Evolutionary conservation across 1,140 invertebrate species (phyloP), one percentile per base, ranked within the genome.

Genomic region (Pygmarrhopalites habei): DNA sequence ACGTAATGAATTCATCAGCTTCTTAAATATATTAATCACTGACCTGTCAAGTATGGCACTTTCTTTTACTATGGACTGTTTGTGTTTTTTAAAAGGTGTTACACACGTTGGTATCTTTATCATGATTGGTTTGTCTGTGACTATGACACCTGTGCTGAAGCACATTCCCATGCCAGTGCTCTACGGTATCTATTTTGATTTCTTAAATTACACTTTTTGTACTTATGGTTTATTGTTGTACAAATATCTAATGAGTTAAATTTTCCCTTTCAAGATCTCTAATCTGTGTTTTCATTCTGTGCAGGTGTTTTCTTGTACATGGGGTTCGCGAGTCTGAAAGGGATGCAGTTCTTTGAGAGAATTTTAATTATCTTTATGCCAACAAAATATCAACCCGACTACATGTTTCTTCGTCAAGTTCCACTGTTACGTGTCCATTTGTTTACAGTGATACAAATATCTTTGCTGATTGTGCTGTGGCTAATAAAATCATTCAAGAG

Each of bases 261-360:
- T n/a, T n/a, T n/a, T n/a, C n/a, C n/a, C n/a, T n/a, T n/a, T n/a
- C n/a, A n/a, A n/a, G n/a, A n/a, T n/a, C n/a, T n/a, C n/a, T n/a
- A n/a, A 41, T 41, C 39, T 41, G 39, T 41, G n/a, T n/a, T n/a
- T n/a, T n/a, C n/a, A n/a, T n/a, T n/a, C n/a, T n/a, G n/a, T n/a
- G n/a, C n/a, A n/a, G n/a, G 96, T 39, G 95, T 99, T 10, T 99
- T 99, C 77, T 82, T 99, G 1, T 99, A 98, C 75, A 99, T 99
- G 95, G 96, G 96, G 55, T 90, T 95, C 43, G 91, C 95, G 41
- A 96, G 95, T 1, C 78, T 99, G 1, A 92, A 93, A 75, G 95
- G 93, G 58, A 83, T 97, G 62, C 69, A 71, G 77, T 90, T 98
- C 75, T 95, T 98, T 74, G 91, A 98, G 74, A 85, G 96, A 59